Evolutionary conservation across 2,888 invertebrate genomes (phyloP), one percentile per base, ranked within the genome.

Genomic region (Campaea margaritaria): DNA sequence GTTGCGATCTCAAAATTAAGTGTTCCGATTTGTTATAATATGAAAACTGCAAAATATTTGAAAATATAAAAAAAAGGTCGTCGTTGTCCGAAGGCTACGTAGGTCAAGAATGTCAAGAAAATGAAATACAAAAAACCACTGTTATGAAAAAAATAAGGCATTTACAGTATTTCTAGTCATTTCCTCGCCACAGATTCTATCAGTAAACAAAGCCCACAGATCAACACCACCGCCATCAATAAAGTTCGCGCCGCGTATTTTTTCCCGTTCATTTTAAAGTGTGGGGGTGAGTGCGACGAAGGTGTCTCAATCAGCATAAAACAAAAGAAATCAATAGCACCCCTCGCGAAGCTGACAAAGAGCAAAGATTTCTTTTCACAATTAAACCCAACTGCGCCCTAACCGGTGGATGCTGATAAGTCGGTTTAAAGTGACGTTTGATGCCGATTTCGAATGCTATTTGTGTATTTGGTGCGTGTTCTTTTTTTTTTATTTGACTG

Each of bases 221-320:
- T 60, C 56, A 53, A 53, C 63, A 38, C 56, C 56, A 56, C 60
- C 54, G 50, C 58, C 67, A 67, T 76, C 70, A 74, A 73, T 67
- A 76, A 72, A 67, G 64, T 71, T 79, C 72, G 69, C 68, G 56
- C 68, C 68, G 69, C 74, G 68, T 74, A 68, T 72, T 82, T 83
- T 79, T 83, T 79, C 72, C 75, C 77, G 82, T 85, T 85, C 84
- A 79, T 83, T 86, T 83, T 76, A 89, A 89, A 89, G 86, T 89
- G 89, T 89, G 86, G 81, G 31, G 79, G 83, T 73, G 73, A 74
- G 75, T 42, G 42, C 13, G 79, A 89, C 27, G 79, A 89, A 92
- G 92, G 92, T 92, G 92, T 91, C 92, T 90, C 92, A 92, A 92
- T 92, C 92, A 92, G 91, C 92, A 92, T 92, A 92, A 92, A 92